Percentiles rank a stretch among this genome's conserved stretches.
phyloP scores from a whole-genome alignment of 1,140 invertebrate genomes.

The Eueides isabella region DNA sequence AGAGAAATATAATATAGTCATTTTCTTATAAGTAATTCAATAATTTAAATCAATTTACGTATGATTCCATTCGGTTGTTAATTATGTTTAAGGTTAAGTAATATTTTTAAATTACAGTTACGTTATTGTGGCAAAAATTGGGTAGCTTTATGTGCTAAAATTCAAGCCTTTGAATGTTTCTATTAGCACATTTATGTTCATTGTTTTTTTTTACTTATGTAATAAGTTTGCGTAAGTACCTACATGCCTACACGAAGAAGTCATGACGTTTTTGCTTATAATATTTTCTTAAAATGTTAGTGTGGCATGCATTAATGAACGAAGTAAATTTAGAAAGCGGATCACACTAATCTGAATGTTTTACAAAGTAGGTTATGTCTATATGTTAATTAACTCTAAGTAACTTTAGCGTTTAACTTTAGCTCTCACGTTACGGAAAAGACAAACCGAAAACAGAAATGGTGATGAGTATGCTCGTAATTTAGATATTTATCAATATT shows the following conservation, averaged over 20 bases:
- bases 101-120: neutral
- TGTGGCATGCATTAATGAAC: constrained; percentile 39
- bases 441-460: constrained; percentile 2
- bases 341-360: constrained; percentile 50
- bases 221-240: constrained; percentile 23
- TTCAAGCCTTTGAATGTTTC: constrained; percentile 32
- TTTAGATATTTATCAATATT: neutral
- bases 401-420: constrained; percentile 25
- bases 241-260: neutral
- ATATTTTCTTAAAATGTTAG: constrained; percentile 35
- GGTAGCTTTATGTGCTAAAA: constrained; percentile 39
- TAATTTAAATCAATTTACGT: constrained; percentile 23
- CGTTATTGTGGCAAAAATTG: constrained; percentile 36
- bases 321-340: constrained; percentile 48
- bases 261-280: neutral
- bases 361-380: constrained; percentile 47
- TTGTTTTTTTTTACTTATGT: constrained; percentile 46
- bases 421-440: constrained; percentile 33
- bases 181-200: constrained; percentile 42
- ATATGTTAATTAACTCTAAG: constrained; percentile 40
- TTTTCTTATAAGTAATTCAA: constrained; percentile 7
- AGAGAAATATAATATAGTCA: constrained; percentile 30
- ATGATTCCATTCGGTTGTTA: constrained; percentile 10
- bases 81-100: neutral
- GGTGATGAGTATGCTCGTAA: neutral